Evolutionary conservation across 2,888 invertebrate genomes (phyloP).

Genomic region (Neoascia interrupta): DNA sequence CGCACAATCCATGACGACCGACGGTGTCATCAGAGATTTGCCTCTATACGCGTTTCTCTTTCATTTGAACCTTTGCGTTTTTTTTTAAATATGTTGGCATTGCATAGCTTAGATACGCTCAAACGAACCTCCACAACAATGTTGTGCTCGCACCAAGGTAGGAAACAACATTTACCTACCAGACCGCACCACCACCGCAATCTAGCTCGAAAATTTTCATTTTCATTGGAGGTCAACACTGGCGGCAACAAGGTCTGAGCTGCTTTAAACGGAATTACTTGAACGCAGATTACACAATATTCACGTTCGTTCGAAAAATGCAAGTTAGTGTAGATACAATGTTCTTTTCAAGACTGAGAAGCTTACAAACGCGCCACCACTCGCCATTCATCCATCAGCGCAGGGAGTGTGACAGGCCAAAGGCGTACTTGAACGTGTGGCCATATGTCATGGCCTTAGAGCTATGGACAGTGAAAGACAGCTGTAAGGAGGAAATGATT

Average conservation of each 20-base stretch:
- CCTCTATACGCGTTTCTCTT: too few species aligned
- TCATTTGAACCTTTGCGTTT: too few species aligned
- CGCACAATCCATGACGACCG: constrained; percentile 1
- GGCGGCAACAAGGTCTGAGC: constrained; percentile 37
- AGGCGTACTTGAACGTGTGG: background rate
- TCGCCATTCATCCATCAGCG: constrained; percentile 22
- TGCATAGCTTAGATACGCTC: too few species aligned
- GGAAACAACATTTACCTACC: too few species aligned
- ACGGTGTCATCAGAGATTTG: background rate
- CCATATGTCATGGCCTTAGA: background rate
- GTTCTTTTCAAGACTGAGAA: constrained; percentile 25
- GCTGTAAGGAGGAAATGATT: too few species aligned
- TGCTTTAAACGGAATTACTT: constrained; percentile 62
- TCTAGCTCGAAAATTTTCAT: too few species aligned
- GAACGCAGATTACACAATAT: constrained; percentile 47
- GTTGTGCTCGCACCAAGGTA: too few species aligned
- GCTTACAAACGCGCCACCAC: constrained; percentile 21
- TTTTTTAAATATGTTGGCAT: too few species aligned
- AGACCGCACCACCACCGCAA: too few species aligned
- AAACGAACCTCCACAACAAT: too few species aligned
- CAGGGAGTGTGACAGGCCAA: constrained; percentile 18
- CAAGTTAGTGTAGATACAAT: constrained; percentile 23
- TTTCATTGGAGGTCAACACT: constrained; percentile 56
- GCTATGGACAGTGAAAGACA: background rate
- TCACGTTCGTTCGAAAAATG: constrained; percentile 32